Percentiles rank a stretch among this genome's conserved stretches.
Evolutionary conservation across 2,113 vertebrate species (phyloP).

Genomic region (Odontesthes bonariensis): DNA sequence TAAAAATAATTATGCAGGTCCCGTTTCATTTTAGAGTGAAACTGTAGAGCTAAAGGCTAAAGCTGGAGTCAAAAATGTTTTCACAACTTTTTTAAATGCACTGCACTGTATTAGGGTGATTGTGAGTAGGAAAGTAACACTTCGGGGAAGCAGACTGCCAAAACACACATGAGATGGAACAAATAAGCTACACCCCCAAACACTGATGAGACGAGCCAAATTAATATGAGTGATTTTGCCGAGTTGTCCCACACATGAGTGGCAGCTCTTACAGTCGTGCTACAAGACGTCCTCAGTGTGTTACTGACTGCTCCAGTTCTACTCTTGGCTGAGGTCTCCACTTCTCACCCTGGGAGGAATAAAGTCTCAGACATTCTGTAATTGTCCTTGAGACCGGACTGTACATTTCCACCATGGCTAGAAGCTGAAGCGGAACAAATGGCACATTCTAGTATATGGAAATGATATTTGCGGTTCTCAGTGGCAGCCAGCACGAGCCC

Average conservation of each 20-base stretch:
- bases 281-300: slow-evolving; percentile 30
- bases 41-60: slow-evolving; percentile 6
- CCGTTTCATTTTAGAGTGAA: slow-evolving; percentile 23
- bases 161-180: slow-evolving; percentile 33
- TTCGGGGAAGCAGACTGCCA: slow-evolving; percentile 45
- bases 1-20: slow-evolving; percentile 25
- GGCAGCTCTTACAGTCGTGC: slow-evolving; percentile 46
- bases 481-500: slow-evolving; percentile 61
- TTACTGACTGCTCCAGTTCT: slow-evolving; percentile 47
- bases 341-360: slow-evolving; percentile 76
- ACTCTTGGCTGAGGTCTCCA: slow-evolving; percentile 49
- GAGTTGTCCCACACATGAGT: slow-evolving; percentile 41
- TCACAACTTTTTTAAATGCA: slow-evolving; percentile 30
- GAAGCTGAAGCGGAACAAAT: slow-evolving; percentile 77
- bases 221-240: slow-evolving; percentile 14
- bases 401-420: slow-evolving; percentile 78
- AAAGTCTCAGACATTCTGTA: slow-evolving; percentile 81
- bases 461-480: slow-evolving; percentile 74
- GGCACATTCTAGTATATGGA: slow-evolving; percentile 77
- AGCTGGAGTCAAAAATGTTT: slow-evolving; percentile 45
- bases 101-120: slow-evolving; percentile 42
- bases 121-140: slow-evolving; percentile 46
- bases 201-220: slow-evolving; percentile 8
- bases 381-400: slow-evolving; percentile 78
- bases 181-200: slow-evolving; percentile 19